phyloP scores from a whole-genome alignment of 2,888 invertebrate genomes.

The Formica aserva region DNA sequence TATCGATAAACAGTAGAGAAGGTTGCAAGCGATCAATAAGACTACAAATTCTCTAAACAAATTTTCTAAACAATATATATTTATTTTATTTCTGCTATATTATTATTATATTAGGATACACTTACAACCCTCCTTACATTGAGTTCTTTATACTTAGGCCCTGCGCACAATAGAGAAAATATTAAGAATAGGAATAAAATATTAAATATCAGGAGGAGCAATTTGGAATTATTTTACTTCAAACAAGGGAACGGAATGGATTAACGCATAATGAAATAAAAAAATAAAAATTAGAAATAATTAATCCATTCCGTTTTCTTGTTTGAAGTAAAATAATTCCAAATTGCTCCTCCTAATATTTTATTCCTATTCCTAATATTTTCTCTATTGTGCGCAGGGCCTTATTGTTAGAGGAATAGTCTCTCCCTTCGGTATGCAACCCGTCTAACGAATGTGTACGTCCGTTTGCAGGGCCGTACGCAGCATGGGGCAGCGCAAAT shows the following conservation, averaged over 20 bases:
- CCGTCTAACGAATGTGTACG: slow-evolving; percentile 53
- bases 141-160: neutral
- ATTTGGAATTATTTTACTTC: too few relatives aligned
- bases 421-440: slow-evolving; percentile 53
- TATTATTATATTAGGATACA: neutral
- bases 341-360: too few relatives aligned
- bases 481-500: slow-evolving; percentile 82
- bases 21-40: neutral
- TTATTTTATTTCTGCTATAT: neutral
- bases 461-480: slow-evolving; percentile 79
- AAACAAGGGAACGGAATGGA: too few relatives aligned
- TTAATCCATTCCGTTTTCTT: too few relatives aligned
- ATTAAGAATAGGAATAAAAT: too few relatives aligned
- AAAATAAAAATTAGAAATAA: too few relatives aligned
- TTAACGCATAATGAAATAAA: too few relatives aligned
- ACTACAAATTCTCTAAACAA: neutral
- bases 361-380: too few relatives aligned
- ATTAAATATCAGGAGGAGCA: too few relatives aligned
- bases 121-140: neutral
- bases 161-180: too few relatives aligned
- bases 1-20: neutral
- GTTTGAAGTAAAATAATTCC: too few relatives aligned
- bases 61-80: neutral
- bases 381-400: too few relatives aligned
- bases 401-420: neutral